phyloP scores from a whole-genome alignment of 1,140 invertebrate genomes.

The Leucophenga varia region DNA sequence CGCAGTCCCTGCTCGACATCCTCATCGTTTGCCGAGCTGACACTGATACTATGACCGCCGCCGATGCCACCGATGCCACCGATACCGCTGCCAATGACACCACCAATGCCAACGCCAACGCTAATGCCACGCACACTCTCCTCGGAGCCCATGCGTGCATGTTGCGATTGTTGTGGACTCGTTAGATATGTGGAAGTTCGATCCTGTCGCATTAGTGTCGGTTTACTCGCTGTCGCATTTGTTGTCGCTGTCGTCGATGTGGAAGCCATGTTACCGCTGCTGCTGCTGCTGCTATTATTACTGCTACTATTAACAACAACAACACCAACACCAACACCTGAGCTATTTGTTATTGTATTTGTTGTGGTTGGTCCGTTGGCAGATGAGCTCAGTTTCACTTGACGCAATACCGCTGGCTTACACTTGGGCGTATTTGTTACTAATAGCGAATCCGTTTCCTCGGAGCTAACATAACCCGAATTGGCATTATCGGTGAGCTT shows the following conservation, averaged over 20 bases:
- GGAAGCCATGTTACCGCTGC: conserved; percentile 13
- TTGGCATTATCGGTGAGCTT: conserved; percentile 60
- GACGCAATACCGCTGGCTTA: conserved; percentile 31
- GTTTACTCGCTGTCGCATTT: conserved; percentile 60
- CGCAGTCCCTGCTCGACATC: conserved; percentile 69
- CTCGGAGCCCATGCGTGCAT: conserved; percentile 70
- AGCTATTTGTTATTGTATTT: conserved; percentile 12
- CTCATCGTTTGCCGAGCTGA: conserved; percentile 31
- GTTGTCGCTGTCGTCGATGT: no score
- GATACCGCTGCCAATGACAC: conserved; percentile 58
- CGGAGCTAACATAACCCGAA: conserved; percentile 69
- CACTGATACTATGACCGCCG: background rate
- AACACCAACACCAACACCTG: no score
- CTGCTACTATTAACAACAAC: background rate
- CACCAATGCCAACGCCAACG: conserved; percentile 30
- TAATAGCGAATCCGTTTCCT: conserved; percentile 77
- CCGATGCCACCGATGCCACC: background rate
- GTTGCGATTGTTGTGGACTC: conserved; percentile 73
- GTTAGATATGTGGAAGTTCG: conserved; percentile 73
- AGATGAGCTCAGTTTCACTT: conserved; percentile 42
- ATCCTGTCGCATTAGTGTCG: conserved; percentile 79
- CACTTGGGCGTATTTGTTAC: conserved; percentile 55
- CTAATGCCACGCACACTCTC: conserved; percentile 61
- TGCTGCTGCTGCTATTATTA: conserved; percentile 6
- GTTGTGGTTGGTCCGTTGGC: conserved; percentile 57